Conservation (phyloP, 2,113 vertebrate genomes). For the Butastur rufipennis region DNA sequence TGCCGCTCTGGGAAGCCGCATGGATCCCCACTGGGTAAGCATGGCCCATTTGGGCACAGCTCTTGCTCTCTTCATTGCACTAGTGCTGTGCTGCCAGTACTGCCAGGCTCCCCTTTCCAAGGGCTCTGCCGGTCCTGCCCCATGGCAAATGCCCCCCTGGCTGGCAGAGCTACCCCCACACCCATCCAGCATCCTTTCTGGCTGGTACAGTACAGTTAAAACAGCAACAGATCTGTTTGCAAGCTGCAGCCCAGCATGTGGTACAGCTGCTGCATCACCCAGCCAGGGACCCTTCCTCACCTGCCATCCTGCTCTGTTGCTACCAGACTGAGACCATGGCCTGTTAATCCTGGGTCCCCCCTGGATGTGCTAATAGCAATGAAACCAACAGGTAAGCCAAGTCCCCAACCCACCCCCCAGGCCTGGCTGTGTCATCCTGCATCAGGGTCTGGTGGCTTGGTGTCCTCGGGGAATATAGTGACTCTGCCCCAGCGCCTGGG, state of each 20-base stretch:
- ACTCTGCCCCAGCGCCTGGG: not conserved
- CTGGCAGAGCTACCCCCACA: not conserved
- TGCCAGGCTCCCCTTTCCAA: not conserved
- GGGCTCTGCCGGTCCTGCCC: not conserved
- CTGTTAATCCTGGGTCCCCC: not conserved
- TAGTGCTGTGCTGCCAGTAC: not conserved
- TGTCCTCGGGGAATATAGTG: accelerated
- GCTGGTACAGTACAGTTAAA: not conserved
- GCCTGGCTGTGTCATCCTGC: accelerated
- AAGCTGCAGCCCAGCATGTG: not conserved
- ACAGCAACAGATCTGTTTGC: not conserved
- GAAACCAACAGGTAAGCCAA: not conserved
- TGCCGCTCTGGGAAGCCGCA: not conserved
- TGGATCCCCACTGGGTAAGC: not conserved
- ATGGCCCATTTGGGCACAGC: accelerated
- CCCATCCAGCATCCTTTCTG: not conserved
- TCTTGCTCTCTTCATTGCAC: not conserved
- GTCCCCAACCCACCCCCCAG: not conserved
- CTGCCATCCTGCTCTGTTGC: not conserved
- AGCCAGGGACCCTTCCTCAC: not conserved
- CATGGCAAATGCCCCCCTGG: not conserved
- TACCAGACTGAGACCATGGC: not conserved
- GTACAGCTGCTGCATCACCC: not conserved
- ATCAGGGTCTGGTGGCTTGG: accelerated
- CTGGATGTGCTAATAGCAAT: not conserved